Percentiles rank a stretch among this genome's conserved stretches.
These are phyloP conservation scores for Eremobia ochroleuca DNA, from an alignment of 2,888 invertebrate genomes.

Conservation along the genomic window DNA sequence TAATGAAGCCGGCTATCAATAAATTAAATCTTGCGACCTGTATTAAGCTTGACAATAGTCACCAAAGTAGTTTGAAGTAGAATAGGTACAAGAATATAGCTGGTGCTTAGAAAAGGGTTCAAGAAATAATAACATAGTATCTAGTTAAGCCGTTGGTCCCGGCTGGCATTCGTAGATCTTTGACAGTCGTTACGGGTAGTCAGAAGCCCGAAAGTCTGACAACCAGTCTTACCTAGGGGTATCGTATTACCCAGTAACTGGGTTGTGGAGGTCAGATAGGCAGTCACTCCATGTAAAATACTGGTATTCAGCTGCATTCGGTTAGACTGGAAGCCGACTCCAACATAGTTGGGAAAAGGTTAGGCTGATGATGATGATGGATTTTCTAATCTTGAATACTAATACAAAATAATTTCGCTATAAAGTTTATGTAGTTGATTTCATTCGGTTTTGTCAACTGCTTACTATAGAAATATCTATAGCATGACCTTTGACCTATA, in stretches of 20 bases:
- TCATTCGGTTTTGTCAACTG: neutral
- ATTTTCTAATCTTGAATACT: neutral
- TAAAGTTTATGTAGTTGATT: neutral
- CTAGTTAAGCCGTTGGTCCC: neutral
- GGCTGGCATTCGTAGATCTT: too few relatives aligned
- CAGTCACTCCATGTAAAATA: too few relatives aligned
- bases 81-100: conserved; percentile 14
- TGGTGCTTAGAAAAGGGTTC: neutral
- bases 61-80: conserved; percentile 18
- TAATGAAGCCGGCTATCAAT: conserved; percentile 72
- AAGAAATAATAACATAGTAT: neutral
- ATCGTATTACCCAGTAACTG: too few relatives aligned
- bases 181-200: too few relatives aligned
- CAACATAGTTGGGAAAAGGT: too few relatives aligned
- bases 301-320: too few relatives aligned
- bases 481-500: conserved; percentile 64
- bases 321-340: too few relatives aligned
- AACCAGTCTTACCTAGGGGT: too few relatives aligned
- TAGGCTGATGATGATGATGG: too few relatives aligned
- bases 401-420: neutral
- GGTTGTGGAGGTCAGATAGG: too few relatives aligned
- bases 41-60: conserved; percentile 66
- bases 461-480: neutral
- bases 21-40: conserved; percentile 77
- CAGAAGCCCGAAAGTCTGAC: too few relatives aligned